Base-by-base conservation (phyloP, 2,113 vertebrate species). In the Gymnocephalus cernua region DNA sequence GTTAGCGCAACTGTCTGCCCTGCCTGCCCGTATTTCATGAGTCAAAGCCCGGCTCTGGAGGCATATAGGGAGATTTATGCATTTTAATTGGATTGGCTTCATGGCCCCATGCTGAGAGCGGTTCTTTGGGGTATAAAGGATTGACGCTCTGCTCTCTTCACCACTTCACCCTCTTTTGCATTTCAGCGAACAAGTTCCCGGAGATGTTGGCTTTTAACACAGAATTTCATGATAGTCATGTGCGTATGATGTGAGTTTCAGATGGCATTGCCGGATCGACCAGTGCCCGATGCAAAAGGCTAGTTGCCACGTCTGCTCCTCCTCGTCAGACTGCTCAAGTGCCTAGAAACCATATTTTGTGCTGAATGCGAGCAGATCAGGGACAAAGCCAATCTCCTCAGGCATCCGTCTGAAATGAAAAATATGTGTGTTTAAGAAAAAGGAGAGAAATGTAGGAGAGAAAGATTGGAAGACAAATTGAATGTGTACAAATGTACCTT, bases 1-100 rank as follows among this genome's bases (percentile, higher is more conserved):
- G 84, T 71, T 44, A 82, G 79, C 63, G 72, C 79, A 79, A 87
- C 68, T 48, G 79, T 86, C 79, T 84, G 80, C 85, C 82, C 89
- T 65, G 70, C 47, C 76, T 62, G 84, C 74, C 87, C 62, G 74
- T 90, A 89, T 94, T 93, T 93, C 83, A 91, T 73, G 83, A 91
- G 74, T 88, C 90, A 90, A 88, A 91, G 83, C 80, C 35, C 74
- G 1, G 75, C 85, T 83, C 90, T 27, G 75, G 65, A 82, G 84
- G 86, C 87, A 77, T 72, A 74, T 54, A 54, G 80, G 64, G 68
- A 90, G 91, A 93, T 92, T 91, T 90, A 91, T 91, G 84, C 91
- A 89, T 93, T 92, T 93, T 91, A 90, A 93, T 93, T 93, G 92
- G 92, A 92, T 90, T 91, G 84, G 82, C 86, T 91, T 76, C 66